Evolutionary conservation across 2,113 vertebrate species (phyloP).

Genomic region (Dolichotis patagonum): DNA sequence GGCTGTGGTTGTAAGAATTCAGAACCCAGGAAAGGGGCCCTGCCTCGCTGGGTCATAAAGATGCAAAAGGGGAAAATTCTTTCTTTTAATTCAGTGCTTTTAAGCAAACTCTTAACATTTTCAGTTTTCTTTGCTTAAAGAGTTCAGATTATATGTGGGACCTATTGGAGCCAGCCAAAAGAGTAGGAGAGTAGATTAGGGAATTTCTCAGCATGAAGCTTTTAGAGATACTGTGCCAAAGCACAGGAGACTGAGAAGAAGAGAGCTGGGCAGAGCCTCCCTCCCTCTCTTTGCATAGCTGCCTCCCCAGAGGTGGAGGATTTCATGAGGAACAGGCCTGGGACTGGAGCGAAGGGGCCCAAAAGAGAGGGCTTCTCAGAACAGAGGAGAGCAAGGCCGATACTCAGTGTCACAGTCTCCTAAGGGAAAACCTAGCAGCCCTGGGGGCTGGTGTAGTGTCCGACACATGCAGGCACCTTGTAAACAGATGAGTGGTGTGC

Average conservation of each 20-base stretch:
- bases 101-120: rapidly evolving
- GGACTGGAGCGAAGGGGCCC: rapidly evolving
- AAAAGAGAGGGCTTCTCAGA: background rate
- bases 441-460: rapidly evolving
- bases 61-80: rapidly evolving
- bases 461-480: rapidly evolving
- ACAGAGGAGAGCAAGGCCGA: rapidly evolving
- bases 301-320: background rate
- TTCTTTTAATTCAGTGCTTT: rapidly evolving
- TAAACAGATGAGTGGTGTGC: rapidly evolving
- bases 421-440: rapidly evolving
- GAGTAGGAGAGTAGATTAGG: background rate
- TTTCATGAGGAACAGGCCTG: background rate
- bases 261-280: rapidly evolving
- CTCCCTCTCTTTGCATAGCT: too few relatives aligned
- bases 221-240: background rate
- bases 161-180: rapidly evolving
- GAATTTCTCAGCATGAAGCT: background rate
- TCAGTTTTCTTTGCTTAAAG: background rate
- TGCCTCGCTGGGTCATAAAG: background rate
- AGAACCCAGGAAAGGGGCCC: background rate
- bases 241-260: rapidly evolving
- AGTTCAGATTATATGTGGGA: background rate
- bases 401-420: rapidly evolving
- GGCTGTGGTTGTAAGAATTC: rapidly evolving